These are phyloP conservation scores for Sebastes cheni DNA, from an alignment of 2,797 vertebrate species.

Conservation along the genomic window DNA sequence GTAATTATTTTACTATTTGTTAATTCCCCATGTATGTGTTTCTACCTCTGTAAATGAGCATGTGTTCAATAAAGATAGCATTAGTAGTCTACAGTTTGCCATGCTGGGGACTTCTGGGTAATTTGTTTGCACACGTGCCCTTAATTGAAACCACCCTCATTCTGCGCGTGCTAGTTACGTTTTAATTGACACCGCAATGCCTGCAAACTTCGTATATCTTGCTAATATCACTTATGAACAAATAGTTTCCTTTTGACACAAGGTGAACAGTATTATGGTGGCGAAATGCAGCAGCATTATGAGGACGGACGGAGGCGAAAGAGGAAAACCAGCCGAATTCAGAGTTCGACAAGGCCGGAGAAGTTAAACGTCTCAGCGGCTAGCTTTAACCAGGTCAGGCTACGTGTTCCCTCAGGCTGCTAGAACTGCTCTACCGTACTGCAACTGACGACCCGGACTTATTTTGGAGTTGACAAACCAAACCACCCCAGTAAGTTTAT, in stretches of 20 bases:
- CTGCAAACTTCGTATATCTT: too few relatives aligned
- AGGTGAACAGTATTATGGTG: neutral
- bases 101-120: neutral
- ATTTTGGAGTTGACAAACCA: neutral
- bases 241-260: neutral
- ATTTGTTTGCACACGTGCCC: too few relatives aligned
- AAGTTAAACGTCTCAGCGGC: neutral
- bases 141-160: neutral
- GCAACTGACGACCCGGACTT: neutral
- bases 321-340: neutral
- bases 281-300: neutral
- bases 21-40: too few relatives aligned
- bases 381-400: neutral
- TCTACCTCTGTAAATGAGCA: too few relatives aligned
- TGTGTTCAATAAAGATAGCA: too few relatives aligned
- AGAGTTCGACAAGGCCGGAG: neutral
- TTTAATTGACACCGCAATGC: too few relatives aligned
- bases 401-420: too few relatives aligned
- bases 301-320: neutral
- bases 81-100: neutral
- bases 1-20: too few relatives aligned
- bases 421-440: too few relatives aligned
- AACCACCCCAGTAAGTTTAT: neutral
- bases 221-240: neutral
- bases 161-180: neutral